These are phyloP conservation scores for Acanthochromis polyacanthus DNA, from an alignment of 2,113 vertebrate species.

Conservation along the genomic window DNA sequence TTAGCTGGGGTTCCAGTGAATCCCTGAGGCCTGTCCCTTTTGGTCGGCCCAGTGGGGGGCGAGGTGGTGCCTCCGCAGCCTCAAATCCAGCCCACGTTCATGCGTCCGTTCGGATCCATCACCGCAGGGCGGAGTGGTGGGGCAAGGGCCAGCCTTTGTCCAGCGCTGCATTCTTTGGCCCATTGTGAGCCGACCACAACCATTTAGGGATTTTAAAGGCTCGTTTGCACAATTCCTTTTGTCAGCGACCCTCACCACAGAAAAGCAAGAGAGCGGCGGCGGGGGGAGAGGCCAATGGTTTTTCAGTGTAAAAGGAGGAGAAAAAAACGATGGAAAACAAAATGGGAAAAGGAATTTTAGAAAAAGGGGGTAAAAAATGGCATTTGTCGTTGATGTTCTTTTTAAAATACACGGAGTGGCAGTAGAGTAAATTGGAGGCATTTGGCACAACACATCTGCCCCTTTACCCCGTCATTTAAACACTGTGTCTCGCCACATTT, in stretches of 20 bases:
- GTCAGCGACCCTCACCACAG: conserved; percentile 90
- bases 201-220: conserved; percentile 99
- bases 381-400: conserved; percentile 65
- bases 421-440: conserved; percentile 32
- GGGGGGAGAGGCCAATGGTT: conserved; percentile 44
- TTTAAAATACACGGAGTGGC: conserved; percentile 63
- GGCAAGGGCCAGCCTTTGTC: conserved; percentile 90
- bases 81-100: conserved; percentile 96
- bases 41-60: conserved; percentile 90
- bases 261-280: conserved; percentile 86
- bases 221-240: conserved; percentile 99
- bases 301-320: conserved; percentile 58
- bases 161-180: conserved; percentile 91
- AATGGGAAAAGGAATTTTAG: conserved; percentile 49
- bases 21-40: conserved; percentile 77
- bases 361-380: conserved; percentile 40
- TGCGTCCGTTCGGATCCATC: conserved; percentile 99
- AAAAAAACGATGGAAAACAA: conserved; percentile 57
- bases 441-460: conserved; percentile 21
- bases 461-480: conserved; percentile 20
- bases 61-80: conserved; percentile 88
- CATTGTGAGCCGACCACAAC: conserved; percentile 92
- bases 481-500: conserved; percentile 29
- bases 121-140: conserved; percentile 89
- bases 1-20: conserved; percentile 81